Evolutionary conservation across 2,113 vertebrate species (phyloP), one percentile per base, ranked within the genome.

Genomic region (Coptodon bakossiorum): DNA sequence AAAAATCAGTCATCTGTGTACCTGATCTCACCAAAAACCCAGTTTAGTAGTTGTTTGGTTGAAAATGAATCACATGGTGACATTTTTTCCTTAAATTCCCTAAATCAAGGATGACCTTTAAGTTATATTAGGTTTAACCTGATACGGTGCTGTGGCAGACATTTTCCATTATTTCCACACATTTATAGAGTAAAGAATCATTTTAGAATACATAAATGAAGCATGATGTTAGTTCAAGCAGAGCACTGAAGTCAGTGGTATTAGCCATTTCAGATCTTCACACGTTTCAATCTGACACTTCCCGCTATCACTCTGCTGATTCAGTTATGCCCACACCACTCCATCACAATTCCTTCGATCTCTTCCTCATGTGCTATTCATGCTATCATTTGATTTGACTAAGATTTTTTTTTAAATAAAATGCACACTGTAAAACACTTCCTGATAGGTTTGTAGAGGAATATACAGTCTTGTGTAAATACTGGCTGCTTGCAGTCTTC

Each of bases 111-210:
- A 0, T 45, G 38, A 78, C 1, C 43, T 78, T 31, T 50, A 50
- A 31, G 27, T n/a, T 50, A 19, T 50, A 24, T 0, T 24, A 19
- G 43, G 9, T 50, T 78, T 31, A 50, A 13, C 0, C 40, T 2
- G 22, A 29, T 17, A 73, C 29, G 40, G 22, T 2, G 2, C 12
- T 73, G 24, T 12, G 16, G 27, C 9, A 78, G 24, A 29, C 3
- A 50, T 31, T 0, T 12, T n/a, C 17, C 0, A n/a, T 31, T 19
- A 78, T 52, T 52, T 31, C 73, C 45, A 78, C 1, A 34, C 73
- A 52, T 78, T 52, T 3, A 48, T 48, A 50, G 16, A 78, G 6
- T 52, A 52, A 52, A 78, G 2, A 78, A 78, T 52, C 1, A 9
- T 52, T 52, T 78, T 52, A n/a, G 27, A 34, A 78, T 9, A 52